phyloP scores from a whole-genome alignment of 1,140 invertebrate species.

The Diorhabda elongata region DNA sequence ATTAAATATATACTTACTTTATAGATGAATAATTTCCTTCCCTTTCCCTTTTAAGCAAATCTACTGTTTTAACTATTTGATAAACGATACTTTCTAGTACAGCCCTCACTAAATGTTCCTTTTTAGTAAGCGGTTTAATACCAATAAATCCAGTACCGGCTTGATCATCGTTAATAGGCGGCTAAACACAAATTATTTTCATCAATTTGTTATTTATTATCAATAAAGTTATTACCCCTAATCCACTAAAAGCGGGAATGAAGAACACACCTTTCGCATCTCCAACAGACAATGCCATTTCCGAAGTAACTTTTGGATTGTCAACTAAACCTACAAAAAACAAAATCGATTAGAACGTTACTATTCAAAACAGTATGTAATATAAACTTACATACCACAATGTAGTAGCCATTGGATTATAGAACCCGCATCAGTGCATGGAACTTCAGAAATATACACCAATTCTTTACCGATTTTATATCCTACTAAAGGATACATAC shows the following conservation, averaged over 20 bases:
- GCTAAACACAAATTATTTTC: constrained; percentile 51
- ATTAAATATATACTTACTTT: constrained; percentile 4
- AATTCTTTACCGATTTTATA: constrained; percentile 74
- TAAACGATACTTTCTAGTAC: constrained; percentile 86
- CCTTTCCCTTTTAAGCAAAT: constrained; percentile 65
- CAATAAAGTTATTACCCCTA: constrained; percentile 63
- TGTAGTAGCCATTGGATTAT: constrained; percentile 82
- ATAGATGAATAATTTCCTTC: constrained; percentile 45
- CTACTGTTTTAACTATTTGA: constrained; percentile 71
- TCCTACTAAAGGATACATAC: constrained; percentile 85
- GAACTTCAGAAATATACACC: constrained; percentile 78
- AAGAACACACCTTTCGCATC: constrained; percentile 83
- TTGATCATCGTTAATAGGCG: constrained; percentile 80
- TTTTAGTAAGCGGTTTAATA: constrained; percentile 71
- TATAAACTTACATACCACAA: constrained; percentile 56
- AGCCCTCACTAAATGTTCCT: constrained; percentile 74
- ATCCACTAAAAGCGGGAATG: constrained; percentile 85
- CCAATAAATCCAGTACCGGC: constrained; percentile 83
- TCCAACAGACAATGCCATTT: constrained; percentile 66
- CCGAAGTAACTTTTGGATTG: constrained; percentile 62
- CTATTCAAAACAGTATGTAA: neutral
- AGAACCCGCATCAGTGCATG: constrained; percentile 81
- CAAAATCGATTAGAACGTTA: neutral
- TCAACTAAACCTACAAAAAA: constrained; percentile 62
- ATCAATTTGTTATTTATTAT: neutral